A percentile compares a stretch with the other conserved stretches of the same genome.
phyloP scores from a whole-genome alignment of 2,113 vertebrate genomes.

The Podiceps cristatus region DNA sequence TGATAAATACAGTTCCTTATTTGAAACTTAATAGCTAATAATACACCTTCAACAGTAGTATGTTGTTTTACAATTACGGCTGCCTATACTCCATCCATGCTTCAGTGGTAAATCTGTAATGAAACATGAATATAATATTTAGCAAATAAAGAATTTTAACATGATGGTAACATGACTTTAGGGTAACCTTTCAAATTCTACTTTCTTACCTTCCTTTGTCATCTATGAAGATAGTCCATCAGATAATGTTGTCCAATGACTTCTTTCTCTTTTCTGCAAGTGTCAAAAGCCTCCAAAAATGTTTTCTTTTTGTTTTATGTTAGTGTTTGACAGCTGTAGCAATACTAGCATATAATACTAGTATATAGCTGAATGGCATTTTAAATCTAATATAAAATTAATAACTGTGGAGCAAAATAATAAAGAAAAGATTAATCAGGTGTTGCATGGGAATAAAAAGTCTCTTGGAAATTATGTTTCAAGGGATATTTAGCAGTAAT shows the following conservation, averaged over 20 bases:
- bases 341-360: background rate
- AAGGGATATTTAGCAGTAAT: background rate
- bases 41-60: background rate
- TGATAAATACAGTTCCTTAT: background rate
- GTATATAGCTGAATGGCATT: background rate
- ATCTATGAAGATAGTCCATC: background rate
- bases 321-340: background rate
- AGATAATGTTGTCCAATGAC: background rate
- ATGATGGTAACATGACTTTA: background rate
- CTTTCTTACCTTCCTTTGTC: background rate
- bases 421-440: background rate
- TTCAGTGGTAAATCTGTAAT: background rate
- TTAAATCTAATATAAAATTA: conserved; percentile 1
- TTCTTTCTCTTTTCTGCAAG: background rate
- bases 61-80: background rate
- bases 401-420: background rate
- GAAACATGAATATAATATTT: background rate
- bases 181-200: background rate
- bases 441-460: background rate
- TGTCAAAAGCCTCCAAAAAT: background rate
- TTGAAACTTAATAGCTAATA: background rate
- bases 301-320: background rate
- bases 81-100: background rate
- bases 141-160: background rate
- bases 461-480: background rate